These are phyloP conservation scores for Tylochromis polylepis DNA, from an alignment of 2,113 vertebrate genomes.

Conservation along the genomic window DNA sequence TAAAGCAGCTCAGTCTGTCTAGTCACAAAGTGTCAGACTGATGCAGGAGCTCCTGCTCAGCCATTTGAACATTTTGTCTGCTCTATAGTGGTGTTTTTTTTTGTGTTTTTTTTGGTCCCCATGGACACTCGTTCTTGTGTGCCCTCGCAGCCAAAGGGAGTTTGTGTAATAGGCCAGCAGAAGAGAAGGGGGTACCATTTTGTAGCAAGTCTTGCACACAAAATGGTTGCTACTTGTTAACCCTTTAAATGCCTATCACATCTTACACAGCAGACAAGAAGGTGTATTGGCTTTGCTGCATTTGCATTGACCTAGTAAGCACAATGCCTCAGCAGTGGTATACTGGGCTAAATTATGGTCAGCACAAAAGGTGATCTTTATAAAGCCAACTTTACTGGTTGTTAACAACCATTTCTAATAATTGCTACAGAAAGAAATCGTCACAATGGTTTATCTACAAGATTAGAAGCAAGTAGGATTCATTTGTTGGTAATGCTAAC, in stretches of 20 bases:
- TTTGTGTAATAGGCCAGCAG: neutral
- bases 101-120: neutral
- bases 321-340: neutral
- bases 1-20: neutral
- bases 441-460: neutral
- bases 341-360: neutral
- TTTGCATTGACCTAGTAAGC: neutral
- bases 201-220: conserved; percentile 30
- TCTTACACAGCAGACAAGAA: neutral
- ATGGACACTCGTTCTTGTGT: neutral
- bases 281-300: neutral
- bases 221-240: conserved; percentile 59
- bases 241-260: conserved; percentile 23
- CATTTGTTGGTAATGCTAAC: neutral
- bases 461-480: neutral
- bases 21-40: neutral
- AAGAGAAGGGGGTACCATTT: conserved; percentile 45
- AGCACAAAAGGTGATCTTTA: neutral
- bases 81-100: neutral
- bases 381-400: neutral
- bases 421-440: neutral
- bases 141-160: neutral
- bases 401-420: neutral
- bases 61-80: neutral
- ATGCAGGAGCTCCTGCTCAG: neutral